Percentiles rank a stretch among this genome's conserved stretches.
phyloP scores from a whole-genome alignment of 2,888 invertebrate genomes.

The Dynastes grantii region DNA sequence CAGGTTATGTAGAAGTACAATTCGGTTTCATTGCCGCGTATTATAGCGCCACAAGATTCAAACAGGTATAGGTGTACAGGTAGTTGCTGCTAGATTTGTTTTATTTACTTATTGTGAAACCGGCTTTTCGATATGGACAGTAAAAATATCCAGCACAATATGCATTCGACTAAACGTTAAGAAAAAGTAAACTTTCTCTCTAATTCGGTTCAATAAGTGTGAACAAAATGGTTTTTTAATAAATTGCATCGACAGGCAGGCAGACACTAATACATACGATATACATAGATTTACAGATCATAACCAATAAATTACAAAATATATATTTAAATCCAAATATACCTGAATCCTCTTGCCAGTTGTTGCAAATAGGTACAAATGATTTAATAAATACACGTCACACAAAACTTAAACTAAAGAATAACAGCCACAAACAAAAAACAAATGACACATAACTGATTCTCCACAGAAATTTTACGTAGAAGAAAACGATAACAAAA shows the following conservation, averaged over 20 bases:
- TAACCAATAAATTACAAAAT: slow-evolving; percentile 1
- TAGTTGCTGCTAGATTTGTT: slow-evolving; percentile 47
- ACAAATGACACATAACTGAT: slow-evolving; percentile 25
- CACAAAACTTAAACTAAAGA: slow-evolving; percentile 34
- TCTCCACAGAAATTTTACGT: slow-evolving; percentile 7
- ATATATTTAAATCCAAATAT: slow-evolving; percentile 5
- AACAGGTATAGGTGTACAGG: slow-evolving; percentile 51
- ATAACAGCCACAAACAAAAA: slow-evolving; percentile 50
- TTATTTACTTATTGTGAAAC: slow-evolving; percentile 53
- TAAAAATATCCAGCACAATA: slow-evolving; percentile 48
- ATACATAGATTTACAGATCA: background rate
- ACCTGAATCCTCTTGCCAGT: slow-evolving; percentile 13
- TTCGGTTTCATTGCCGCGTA: background rate
- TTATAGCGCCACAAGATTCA: slow-evolving; percentile 35
- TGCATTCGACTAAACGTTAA: slow-evolving; percentile 32
- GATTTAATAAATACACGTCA: background rate
- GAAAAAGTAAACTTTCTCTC: slow-evolving; percentile 51
- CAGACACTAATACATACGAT: background rate
- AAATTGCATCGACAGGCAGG: background rate
- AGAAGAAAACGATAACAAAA: slow-evolving; percentile 2
- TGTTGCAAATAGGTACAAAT: background rate
- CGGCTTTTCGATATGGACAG: slow-evolving; percentile 46
- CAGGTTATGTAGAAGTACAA: slow-evolving; percentile 14
- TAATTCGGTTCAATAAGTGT: slow-evolving; percentile 49
- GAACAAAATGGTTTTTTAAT: slow-evolving; percentile 30